These are phyloP conservation scores for Lepilemur ruficaudatus DNA, from an alignment of 2,797 vertebrate genomes.

Conservation along the genomic window DNA sequence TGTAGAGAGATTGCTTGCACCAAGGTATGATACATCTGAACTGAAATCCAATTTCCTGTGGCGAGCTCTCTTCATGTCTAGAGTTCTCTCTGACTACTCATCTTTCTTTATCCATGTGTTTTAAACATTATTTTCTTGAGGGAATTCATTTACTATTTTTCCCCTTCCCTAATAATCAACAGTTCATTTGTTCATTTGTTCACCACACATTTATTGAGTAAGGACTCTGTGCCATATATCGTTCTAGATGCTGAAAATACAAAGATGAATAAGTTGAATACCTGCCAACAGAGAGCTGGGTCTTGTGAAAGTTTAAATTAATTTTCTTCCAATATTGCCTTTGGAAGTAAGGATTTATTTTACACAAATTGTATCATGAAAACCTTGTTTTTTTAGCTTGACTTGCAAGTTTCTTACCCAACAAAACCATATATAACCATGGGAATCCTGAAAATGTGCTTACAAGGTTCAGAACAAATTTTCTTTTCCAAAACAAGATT, in stretches of 20 bases:
- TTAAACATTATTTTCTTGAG: constrained; percentile 20
- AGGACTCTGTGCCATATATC: background rate
- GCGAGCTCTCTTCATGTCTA: background rate
- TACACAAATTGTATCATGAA: background rate
- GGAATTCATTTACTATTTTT: background rate
- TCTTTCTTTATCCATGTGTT: background rate
- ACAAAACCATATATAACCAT: background rate
- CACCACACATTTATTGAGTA: background rate
- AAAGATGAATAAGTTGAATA: background rate
- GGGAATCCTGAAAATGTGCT: background rate
- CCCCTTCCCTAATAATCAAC: background rate
- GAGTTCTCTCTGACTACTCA: background rate
- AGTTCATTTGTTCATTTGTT: constrained; percentile 22
- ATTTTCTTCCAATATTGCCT: background rate
- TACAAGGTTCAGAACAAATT: background rate
- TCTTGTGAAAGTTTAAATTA: constrained; percentile 23
- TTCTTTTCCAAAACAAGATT: background rate
- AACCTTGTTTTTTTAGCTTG: background rate
- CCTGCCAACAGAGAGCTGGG: background rate
- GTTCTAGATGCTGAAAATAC: background rate
- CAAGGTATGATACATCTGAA: background rate
- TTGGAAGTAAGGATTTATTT: constrained; percentile 12
- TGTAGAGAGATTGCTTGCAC: background rate
- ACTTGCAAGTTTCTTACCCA: background rate
- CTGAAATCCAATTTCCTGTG: constrained; percentile 37